Percentiles rank a stretch among this genome's conserved stretches.
Conservation (phyloP, 2,888 invertebrate species). For the Tethea ocularis region DNA sequence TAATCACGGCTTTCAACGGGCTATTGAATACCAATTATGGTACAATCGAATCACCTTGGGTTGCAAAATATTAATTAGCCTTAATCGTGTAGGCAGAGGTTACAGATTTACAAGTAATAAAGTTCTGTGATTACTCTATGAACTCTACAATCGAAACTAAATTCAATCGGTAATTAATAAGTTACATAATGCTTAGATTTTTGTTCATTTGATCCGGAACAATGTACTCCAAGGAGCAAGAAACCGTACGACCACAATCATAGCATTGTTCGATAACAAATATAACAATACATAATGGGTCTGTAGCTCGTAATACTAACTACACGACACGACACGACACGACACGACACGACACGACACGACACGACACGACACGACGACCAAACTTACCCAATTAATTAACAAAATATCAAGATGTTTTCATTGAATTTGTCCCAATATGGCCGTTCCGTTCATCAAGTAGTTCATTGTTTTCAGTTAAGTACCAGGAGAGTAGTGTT, state of each 20-base stretch:
- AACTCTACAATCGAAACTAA: background rate
- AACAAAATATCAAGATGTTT: background rate
- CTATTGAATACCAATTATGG: slow-evolving; percentile 18
- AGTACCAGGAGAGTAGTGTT: background rate
- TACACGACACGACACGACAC: too few relatives aligned
- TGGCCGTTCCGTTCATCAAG: background rate
- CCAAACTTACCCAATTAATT: slow-evolving; percentile 14
- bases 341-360: too few relatives aligned
- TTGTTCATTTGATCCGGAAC: background rate
- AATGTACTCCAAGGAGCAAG: background rate
- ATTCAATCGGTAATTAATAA: background rate
- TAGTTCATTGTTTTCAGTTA: background rate
- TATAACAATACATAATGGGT: slow-evolving; percentile 14
- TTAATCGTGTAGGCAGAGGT: slow-evolving; percentile 26
- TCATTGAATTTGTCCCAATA: background rate
- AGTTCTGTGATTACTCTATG: background rate
- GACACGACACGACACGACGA: background rate
- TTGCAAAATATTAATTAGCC: slow-evolving; percentile 33
- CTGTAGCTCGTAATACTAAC: background rate
- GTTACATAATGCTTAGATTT: background rate
- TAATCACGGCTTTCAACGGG: slow-evolving; percentile 20
- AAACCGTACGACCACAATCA: slow-evolving; percentile 3
- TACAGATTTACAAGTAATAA: slow-evolving; percentile 12
- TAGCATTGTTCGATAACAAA: slow-evolving; percentile 13
- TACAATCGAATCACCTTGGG: slow-evolving; percentile 13